Evolutionary conservation across 2,888 invertebrate genomes (phyloP), one percentile per base, ranked within the genome.

Genomic region (Lumbricus terrestris): DNA sequence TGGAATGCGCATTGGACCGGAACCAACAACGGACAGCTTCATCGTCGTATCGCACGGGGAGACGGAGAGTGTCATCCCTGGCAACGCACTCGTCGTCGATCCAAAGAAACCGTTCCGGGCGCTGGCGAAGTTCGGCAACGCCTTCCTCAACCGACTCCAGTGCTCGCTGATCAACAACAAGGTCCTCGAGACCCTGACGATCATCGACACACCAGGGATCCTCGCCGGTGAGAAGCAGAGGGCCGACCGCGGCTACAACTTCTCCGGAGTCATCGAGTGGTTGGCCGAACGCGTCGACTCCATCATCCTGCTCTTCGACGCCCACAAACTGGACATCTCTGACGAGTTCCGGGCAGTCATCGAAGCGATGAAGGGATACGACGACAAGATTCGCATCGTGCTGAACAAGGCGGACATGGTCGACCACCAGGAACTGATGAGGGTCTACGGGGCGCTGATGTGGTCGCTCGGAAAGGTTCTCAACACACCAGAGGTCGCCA

Each of bases 381-480:
- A 95, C 94, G 94, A 94, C 90, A 95, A 94, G 82, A 99, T 99
- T 93, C 96, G 99, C 91, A 99, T 99, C 94, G 98, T 99, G 89
- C 96, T 99, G 3, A 99, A 99, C 95, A 99, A 99, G 94, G 98
- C 99, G 29, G 99, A 99, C 94, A 98, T 98, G 98, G 97, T 99
- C 90, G 98, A 99, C 95, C 98, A 99, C 95, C 99, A 99, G 94
- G 99, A 99, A 95, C 95, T 99, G 92, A 99, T 99, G 99, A 96
- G 99, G 92, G 96, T 99, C 15, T 99, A 99, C 94, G 99, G 99
- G 90, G 99, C 99, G 3, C 96, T 99, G 88, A 99, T 99, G 99
- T 99, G 99, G 99, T 99, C 99, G 0, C 96, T 99, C 89, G 99
- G 99, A n/a, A 99, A 99, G 95, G 99, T 99, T 0, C 92, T 99